Percentiles rank a stretch among this genome's conserved stretches.
phyloP scores from a whole-genome alignment of 37 sponge, comb jelly and placozoan genomes.

The Spongia lamella region DNA sequence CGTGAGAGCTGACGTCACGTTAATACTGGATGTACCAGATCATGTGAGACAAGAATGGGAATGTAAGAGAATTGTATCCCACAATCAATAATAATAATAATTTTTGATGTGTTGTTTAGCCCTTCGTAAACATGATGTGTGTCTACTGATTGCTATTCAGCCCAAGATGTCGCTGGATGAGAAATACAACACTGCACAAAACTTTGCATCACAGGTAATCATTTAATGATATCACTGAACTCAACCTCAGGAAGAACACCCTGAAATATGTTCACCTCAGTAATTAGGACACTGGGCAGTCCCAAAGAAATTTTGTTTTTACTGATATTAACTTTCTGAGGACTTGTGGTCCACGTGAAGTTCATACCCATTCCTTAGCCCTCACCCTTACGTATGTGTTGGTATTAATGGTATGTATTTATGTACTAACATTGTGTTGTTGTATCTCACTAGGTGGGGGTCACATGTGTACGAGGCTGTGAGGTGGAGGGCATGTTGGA shows the following conservation, averaged over 20 bases:
- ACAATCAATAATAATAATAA: constrained; percentile 5
- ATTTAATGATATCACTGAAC: too few species aligned
- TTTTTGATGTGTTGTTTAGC: constrained; percentile 34
- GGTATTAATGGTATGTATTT: too few species aligned
- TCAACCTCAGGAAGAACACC: too few species aligned
- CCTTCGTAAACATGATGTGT: constrained; percentile 94
- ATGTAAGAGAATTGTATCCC: constrained; percentile 24
- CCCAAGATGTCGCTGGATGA: constrained; percentile 63
- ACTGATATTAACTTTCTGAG: too few species aligned
- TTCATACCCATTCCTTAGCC: too few species aligned
- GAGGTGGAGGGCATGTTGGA: constrained; percentile 98
- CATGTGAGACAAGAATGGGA: constrained; percentile 86
- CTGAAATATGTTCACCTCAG: too few species aligned
- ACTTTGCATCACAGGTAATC: constrained; percentile 74
- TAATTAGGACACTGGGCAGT: too few species aligned
- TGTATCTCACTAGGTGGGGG: constrained; percentile 73
- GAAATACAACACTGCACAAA: constrained; percentile 42
- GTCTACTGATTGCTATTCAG: constrained; percentile 83
- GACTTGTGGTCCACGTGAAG: too few species aligned
- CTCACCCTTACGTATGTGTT: too few species aligned
- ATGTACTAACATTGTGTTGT: too few species aligned
- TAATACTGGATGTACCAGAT: constrained; percentile 73
- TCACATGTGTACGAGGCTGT: constrained; percentile 92
- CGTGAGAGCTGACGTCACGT: constrained; percentile 87
- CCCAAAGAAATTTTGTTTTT: too few species aligned